These are phyloP conservation scores for Anisognathus igniventris DNA, from an alignment of 2,797 vertebrate species.

Conservation along the genomic window DNA sequence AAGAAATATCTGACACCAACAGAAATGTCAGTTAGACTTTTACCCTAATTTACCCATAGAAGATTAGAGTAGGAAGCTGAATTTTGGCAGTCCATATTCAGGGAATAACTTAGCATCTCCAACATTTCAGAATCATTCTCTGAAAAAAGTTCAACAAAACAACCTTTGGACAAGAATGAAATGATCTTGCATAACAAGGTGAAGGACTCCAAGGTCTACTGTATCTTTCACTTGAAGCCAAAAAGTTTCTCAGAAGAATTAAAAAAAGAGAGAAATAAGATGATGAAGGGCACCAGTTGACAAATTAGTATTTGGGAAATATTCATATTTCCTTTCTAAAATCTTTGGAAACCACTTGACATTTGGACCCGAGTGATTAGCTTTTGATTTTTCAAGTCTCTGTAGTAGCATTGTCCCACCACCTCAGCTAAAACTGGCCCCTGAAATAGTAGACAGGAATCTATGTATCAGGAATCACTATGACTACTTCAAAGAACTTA, in stretches of 20 bases:
- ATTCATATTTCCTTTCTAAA: background rate
- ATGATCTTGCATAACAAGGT: background rate
- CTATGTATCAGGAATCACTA: background rate
- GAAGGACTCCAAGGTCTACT: background rate
- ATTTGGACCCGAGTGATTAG: background rate
- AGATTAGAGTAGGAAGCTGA: background rate
- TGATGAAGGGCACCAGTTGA: background rate
- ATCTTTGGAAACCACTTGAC: background rate
- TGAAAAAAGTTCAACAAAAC: background rate
- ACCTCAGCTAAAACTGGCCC: background rate
- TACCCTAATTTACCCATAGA: background rate
- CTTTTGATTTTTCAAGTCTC: background rate
- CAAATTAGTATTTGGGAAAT: background rate
- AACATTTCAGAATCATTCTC: background rate
- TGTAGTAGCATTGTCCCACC: fast-evolving
- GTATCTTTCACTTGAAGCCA: background rate
- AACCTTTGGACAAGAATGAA: background rate
- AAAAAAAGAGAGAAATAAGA: background rate
- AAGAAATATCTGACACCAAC: background rate
- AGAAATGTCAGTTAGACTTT: background rate
- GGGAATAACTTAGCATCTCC: background rate
- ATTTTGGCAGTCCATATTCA: background rate
- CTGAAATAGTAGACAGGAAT: background rate
- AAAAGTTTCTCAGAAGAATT: background rate
- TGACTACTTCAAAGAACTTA: background rate